phyloP scores from a whole-genome alignment of 2,113 vertebrate genomes.

The Dasypus novemcinctus region DNA sequence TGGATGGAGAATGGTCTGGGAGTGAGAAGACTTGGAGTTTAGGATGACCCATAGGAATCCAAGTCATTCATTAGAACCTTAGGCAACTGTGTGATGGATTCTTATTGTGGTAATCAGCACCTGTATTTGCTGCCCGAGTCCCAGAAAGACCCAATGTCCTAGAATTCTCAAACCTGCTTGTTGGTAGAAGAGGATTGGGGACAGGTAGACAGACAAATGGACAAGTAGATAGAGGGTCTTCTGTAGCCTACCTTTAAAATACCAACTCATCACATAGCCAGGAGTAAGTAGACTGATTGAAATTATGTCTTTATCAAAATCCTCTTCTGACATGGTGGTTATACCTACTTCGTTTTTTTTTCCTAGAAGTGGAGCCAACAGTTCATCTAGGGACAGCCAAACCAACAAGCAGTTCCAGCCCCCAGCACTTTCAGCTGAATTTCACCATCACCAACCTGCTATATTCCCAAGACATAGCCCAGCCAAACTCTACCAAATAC shows the following conservation, averaged over 20 bases:
- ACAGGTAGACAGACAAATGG: not conserved
- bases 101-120: not conserved
- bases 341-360: not conserved
- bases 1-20: not conserved
- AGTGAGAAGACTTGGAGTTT: not conserved
- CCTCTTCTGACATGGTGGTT: not conserved
- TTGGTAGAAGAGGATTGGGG: not conserved
- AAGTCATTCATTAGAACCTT: not conserved
- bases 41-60: not conserved
- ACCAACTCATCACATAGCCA: not conserved
- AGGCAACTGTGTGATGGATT: not conserved
- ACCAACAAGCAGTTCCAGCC: not conserved
- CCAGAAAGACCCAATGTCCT: not conserved
- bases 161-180: not conserved
- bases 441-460: conserved; percentile 82
- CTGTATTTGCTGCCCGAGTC: not conserved
- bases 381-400: conserved; percentile 47
- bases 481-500: conserved; percentile 54
- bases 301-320: not conserved
- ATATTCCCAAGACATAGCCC: conserved; percentile 64
- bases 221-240: not conserved
- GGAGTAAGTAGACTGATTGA: not conserved
- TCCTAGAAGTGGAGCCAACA: conserved; percentile 52
- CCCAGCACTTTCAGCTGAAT: conserved; percentile 71
- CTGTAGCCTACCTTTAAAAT: not conserved